Conservation (phyloP, 2,888 invertebrate genomes). For the Hypomecis punctinalis region DNA sequence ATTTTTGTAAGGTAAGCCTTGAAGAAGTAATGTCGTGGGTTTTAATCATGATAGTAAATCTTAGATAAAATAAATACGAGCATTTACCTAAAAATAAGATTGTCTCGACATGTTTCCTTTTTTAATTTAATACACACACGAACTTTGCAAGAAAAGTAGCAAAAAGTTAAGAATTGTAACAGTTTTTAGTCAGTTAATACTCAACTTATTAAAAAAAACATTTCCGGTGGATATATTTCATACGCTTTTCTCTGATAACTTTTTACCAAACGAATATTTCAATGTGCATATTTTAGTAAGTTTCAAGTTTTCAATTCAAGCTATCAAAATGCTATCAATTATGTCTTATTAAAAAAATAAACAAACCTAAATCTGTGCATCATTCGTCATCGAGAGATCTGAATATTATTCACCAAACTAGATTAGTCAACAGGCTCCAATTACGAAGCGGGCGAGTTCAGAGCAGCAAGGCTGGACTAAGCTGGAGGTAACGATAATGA, state of each 20-base stretch:
- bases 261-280: no score
- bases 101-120: background rate
- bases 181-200: no score
- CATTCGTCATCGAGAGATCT: constrained; percentile 37
- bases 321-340: background rate
- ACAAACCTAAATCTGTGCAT: constrained; percentile 16
- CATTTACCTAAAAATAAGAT: background rate
- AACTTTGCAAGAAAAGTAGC: no score
- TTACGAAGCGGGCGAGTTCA: constrained; percentile 51
- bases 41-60: constrained; percentile 5
- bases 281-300: no score
- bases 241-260: no score
- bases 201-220: no score
- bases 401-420: constrained; percentile 48
- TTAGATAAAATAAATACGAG: background rate
- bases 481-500: constrained; percentile 7
- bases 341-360: constrained; percentile 1
- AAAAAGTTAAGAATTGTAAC: no score
- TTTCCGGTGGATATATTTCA: no score
- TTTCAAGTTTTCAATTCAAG: no score
- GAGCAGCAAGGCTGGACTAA: constrained; percentile 56
- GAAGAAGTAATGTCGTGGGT: constrained; percentile 4
- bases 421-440: constrained; percentile 42
- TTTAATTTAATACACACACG: background rate
- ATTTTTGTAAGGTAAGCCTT: constrained; percentile 18